These are phyloP conservation scores for Lymantria dispar DNA, from an alignment of 2,888 invertebrate species.

Conservation along the genomic window DNA sequence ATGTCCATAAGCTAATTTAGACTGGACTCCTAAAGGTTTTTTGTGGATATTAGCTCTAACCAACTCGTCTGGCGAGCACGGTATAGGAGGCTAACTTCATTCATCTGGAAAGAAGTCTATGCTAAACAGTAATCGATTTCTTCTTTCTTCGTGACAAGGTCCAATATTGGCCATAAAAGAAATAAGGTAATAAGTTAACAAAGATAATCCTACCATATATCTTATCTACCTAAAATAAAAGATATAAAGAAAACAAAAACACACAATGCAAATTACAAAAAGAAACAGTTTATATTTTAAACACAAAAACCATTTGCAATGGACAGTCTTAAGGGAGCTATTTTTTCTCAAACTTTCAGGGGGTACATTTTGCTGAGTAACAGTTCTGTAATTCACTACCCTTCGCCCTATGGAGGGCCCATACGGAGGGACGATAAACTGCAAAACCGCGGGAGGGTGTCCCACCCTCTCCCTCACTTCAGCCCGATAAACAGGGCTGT, in stretches of 20 bases:
- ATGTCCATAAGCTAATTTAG: too few species aligned
- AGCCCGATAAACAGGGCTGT: conserved; percentile 73
- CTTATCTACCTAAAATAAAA: neutral
- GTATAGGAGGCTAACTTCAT: too few species aligned
- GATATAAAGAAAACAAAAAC: neutral
- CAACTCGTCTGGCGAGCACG: too few species aligned
- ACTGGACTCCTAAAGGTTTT: too few species aligned
- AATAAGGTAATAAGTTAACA: too few species aligned
- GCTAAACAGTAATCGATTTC: too few species aligned
- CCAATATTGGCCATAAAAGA: too few species aligned
- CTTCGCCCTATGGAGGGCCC: conserved; percentile 58
- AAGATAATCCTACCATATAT: too few species aligned
- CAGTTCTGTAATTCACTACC: conserved; percentile 66
- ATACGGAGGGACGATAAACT: conserved; percentile 76
- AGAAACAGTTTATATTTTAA: conserved; percentile 5
- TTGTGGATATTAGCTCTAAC: too few species aligned
- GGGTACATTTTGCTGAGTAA: conserved; percentile 70
- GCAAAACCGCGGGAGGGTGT: conserved; percentile 76
- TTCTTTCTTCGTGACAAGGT: too few species aligned
- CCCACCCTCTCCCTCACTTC: conserved; percentile 57
- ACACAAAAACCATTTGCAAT: conserved; percentile 24
- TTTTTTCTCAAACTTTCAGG: conserved; percentile 44
- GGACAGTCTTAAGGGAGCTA: conserved; percentile 37
- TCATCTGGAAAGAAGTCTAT: too few species aligned
- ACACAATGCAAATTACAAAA: neutral